These are phyloP conservation scores for Ranitomeya imitator DNA, from an alignment of 2,113 vertebrate genomes.

Conservation along the genomic window DNA sequence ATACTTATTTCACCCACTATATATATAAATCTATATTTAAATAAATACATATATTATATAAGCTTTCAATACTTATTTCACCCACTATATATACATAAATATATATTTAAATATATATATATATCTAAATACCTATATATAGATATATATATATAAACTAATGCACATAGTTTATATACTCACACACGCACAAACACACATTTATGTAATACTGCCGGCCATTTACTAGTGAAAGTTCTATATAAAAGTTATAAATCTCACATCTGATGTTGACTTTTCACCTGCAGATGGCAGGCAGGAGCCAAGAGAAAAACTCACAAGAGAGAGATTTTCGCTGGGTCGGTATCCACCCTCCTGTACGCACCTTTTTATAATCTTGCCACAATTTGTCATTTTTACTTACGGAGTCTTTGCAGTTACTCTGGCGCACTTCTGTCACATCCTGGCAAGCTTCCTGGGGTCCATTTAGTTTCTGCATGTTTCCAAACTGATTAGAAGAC, in stretches of 20 bases:
- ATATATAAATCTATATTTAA: no score
- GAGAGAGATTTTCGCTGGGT: background rate
- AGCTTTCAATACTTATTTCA: no score
- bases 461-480: conserved; percentile 67
- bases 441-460: conserved; percentile 69
- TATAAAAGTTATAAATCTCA: background rate
- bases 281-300: background rate
- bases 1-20: no score
- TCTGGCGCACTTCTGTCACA: conserved; percentile 16
- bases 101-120: no score
- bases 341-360: background rate
- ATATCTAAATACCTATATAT: no score
- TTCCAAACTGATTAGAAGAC: conserved; percentile 60
- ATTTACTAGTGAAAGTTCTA: background rate
- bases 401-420: conserved; percentile 63
- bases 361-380: background rate
- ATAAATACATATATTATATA: no score
- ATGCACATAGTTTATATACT: no score
- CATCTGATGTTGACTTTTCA: background rate
- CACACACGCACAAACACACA: no score
- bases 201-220: no score
- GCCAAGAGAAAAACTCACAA: background rate
- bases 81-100: no score
- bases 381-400: background rate
- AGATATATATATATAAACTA: no score